A percentile compares a stretch with the other conserved stretches of the same genome.
phyloP scores from a whole-genome alignment of 2,113 vertebrate genomes.

The Paramisgurnus dabryanus region DNA sequence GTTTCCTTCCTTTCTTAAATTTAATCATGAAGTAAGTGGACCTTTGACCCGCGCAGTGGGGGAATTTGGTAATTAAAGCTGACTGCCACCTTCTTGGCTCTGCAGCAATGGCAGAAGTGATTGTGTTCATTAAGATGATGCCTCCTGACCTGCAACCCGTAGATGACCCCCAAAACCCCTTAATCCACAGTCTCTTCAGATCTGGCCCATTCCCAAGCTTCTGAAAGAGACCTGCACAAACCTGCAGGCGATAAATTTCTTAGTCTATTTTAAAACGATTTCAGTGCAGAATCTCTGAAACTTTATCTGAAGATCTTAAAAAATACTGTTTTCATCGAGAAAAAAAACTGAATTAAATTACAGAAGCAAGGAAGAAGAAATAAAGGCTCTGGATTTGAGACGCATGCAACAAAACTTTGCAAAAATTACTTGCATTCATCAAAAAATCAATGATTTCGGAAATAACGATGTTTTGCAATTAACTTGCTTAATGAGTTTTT shows the following conservation, averaged over 20 bases:
- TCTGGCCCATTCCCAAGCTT: slow-evolving; percentile 53
- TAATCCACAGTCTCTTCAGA: slow-evolving; percentile 56
- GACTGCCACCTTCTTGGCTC: slow-evolving; percentile 50
- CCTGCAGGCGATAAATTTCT: slow-evolving; percentile 48
- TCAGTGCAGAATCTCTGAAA: slow-evolving; percentile 41
- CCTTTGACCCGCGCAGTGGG: slow-evolving; percentile 53
- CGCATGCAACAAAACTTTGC: background rate
- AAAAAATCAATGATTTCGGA: slow-evolving; percentile 33
- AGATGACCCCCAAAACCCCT: slow-evolving; percentile 63
- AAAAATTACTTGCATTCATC: slow-evolving; percentile 22
- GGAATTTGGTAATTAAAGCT: slow-evolving; percentile 66
- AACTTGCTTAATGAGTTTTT: slow-evolving; percentile 35
- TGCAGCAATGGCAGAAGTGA: slow-evolving; percentile 54
- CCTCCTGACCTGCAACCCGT: slow-evolving; percentile 65
- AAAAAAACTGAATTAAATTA: slow-evolving; percentile 30
- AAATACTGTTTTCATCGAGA: slow-evolving; percentile 41
- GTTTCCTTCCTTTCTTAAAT: slow-evolving; percentile 56
- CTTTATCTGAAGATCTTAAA: slow-evolving; percentile 45
- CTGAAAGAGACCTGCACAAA: slow-evolving; percentile 47
- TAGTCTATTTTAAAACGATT: slow-evolving; percentile 42
- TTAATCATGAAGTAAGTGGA: slow-evolving; percentile 55
- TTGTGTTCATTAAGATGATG: slow-evolving; percentile 71
- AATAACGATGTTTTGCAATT: slow-evolving; percentile 29
- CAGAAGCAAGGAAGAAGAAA: background rate
- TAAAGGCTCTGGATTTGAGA: background rate